Conservation (phyloP, 1,140 invertebrate genomes). For the Drosophila sproati region DNA sequence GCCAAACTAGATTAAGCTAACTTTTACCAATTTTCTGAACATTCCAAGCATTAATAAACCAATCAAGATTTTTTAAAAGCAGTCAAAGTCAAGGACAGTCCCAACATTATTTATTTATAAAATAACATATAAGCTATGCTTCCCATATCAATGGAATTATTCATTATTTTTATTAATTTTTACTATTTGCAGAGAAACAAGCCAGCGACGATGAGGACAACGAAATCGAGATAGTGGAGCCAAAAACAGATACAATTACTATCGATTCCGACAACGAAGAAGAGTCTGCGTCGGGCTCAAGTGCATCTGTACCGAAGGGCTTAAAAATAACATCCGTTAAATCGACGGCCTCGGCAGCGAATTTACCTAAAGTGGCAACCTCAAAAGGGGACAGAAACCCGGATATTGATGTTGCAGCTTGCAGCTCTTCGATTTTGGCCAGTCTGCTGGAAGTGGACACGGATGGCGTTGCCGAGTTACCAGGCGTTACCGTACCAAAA, state of each 20-base stretch:
- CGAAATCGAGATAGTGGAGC: conserved; percentile 84
- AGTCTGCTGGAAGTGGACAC: conserved; percentile 76
- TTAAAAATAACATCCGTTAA: conserved; percentile 62
- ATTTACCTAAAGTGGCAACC: not conserved
- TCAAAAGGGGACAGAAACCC: conserved; percentile 3
- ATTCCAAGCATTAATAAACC: conserved; percentile 38
- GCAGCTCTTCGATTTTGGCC: conserved; percentile 74
- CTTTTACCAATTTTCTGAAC: conserved; percentile 19
- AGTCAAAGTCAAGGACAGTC: not conserved
- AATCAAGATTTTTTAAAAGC: conserved; percentile 15
- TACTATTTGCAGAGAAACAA: conserved; percentile 73
- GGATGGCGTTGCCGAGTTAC: conserved; percentile 35
- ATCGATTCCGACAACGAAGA: conserved; percentile 84
- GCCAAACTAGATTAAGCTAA: conserved; percentile 25
- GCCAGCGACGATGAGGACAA: conserved; percentile 83
- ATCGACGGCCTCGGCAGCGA: conserved; percentile 29
- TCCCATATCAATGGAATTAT: not conserved
- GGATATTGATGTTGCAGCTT: conserved; percentile 62
- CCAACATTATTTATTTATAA: not conserved
- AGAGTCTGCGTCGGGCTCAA: conserved; percentile 39
- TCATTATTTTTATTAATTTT: not conserved
- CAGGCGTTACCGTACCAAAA: conserved; percentile 35
- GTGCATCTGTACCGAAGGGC: not conserved
- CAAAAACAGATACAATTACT: conserved; percentile 81
- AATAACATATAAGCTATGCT: not conserved